Evolutionary conservation across 2,797 vertebrate genomes (phyloP).

Genomic region (Pseudochromis fuscus): DNA sequence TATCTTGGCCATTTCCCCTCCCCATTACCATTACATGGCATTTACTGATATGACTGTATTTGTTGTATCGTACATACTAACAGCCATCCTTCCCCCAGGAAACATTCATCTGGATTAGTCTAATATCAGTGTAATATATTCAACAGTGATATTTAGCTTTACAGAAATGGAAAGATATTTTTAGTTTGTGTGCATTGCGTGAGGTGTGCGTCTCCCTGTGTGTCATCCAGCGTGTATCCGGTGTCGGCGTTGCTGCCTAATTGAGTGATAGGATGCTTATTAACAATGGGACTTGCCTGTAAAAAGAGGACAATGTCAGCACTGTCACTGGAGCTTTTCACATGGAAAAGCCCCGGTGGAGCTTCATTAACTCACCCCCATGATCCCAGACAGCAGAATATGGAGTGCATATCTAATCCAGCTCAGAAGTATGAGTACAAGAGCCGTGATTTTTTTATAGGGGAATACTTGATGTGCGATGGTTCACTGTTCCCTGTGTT

Average conservation of each 20-base stretch:
- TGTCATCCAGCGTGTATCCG: not conserved
- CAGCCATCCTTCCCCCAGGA: constrained; percentile 13
- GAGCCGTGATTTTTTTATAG: constrained; percentile 41
- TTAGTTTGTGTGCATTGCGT: constrained; percentile 1
- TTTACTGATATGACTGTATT: constrained; percentile 39
- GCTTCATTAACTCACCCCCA: constrained; percentile 76
- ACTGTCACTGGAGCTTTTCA: constrained; percentile 65
- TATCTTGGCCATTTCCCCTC: not conserved
- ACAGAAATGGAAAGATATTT: not conserved
- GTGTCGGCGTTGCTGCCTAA: constrained; percentile 52
- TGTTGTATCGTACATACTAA: constrained; percentile 43
- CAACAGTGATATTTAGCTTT: constrained; percentile 25
- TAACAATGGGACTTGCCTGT: constrained; percentile 62
- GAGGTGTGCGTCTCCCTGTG: not conserved
- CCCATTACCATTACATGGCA: constrained; percentile 46
- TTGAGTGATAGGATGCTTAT: constrained; percentile 67
- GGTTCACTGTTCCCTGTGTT: constrained; percentile 40
- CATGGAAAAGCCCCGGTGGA: constrained; percentile 65
- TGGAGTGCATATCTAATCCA: constrained; percentile 74
- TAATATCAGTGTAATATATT: constrained; percentile 18
- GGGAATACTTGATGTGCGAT: constrained; percentile 51
- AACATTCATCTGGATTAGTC: not conserved
- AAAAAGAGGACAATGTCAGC: constrained; percentile 67
- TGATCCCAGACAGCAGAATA: constrained; percentile 73
- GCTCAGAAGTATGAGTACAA: constrained; percentile 49